Evolutionary conservation across 2,797 vertebrate species (phyloP), one percentile per base, ranked within the genome.

Genomic region (Ataeniobius toweri): DNA sequence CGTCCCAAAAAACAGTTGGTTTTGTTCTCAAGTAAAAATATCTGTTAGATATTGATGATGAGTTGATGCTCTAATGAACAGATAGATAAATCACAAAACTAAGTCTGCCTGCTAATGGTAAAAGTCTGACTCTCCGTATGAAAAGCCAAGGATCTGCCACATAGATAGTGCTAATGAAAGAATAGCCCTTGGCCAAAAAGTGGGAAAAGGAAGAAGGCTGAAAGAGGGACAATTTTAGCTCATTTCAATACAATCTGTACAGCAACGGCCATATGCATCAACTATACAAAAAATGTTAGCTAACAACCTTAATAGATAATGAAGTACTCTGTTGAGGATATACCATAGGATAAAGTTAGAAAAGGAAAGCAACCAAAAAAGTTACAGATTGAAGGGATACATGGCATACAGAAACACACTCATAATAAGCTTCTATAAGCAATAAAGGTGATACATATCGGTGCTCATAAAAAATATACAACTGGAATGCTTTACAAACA

Each of bases 101-200:
- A 83, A 80, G 81, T 90, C 80, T 80, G 76, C 80, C 77, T 74
- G 79, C 81, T 86, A 91, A 92, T 84, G 85, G 82, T 85, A 76
- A 80, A 84, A 93, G 84, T 84, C 80, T 28, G 80, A 75, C 75
- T 86, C 86, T 69, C 86, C 80, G 87, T 80, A 61, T 89, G 91
- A 89, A 89, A 81, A 89, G 83, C 79, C 73, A 70, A 78, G 80
- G 86, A 92, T 92, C 85, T 82, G 84, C 76, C 75, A 78, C 51
- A 6, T 80, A 44, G 80, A 88, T 88, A 81, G 36, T 82, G 78
- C 86, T 92, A 89, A 92, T 93, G 89, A 93, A 91, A 86, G 88
- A 90, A 91, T 77, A 89, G 88, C 88, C 87, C 67, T 41, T 59
- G 83, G 87, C 77, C 22, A 86, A 83, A 83, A 53, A 86, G 68